Percentiles rank a stretch among this genome's conserved stretches.
phyloP scores from a whole-genome alignment of 2,113 vertebrate genomes.

The Vulpes vulpes region DNA sequence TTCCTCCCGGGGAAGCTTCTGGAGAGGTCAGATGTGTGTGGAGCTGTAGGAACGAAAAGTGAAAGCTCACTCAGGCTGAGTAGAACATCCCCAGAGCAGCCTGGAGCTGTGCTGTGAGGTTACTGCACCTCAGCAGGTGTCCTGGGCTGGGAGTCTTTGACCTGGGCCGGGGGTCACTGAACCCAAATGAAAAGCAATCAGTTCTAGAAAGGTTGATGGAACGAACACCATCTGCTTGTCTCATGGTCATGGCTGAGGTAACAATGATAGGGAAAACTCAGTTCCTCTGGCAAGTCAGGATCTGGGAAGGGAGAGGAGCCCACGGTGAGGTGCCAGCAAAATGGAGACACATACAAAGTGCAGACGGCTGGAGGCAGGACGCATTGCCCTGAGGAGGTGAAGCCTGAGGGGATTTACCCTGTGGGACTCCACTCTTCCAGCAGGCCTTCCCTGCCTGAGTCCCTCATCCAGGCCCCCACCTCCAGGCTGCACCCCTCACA shows the following conservation, averaged over 20 bases:
- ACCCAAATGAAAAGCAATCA: not conserved
- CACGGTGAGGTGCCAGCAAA: too few species aligned
- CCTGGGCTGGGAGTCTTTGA: not conserved
- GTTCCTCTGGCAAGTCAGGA: not conserved
- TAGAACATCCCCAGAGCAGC: not conserved
- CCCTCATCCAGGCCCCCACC: not conserved
- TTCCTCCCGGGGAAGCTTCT: not conserved
- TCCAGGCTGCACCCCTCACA: not conserved
- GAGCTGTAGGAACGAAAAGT: constrained; percentile 39
- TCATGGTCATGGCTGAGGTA: not conserved
- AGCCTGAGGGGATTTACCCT: not conserved
- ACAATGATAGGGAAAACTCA: not conserved
- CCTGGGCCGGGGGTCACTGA: not conserved
- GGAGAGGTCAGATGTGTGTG: not conserved
- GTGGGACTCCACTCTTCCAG: constrained; percentile 4
- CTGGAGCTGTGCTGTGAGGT: not conserved
- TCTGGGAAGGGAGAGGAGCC: not conserved
- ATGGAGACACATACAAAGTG: not conserved
- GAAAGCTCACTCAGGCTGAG: constrained; percentile 27
- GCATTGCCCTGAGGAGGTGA: not conserved
- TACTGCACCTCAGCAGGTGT: not conserved
- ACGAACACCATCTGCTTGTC: not conserved
- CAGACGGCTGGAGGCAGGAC: not conserved
- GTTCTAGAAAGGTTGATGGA: not conserved
- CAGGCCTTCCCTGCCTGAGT: not conserved